Evolutionary conservation across 2,113 vertebrate species (phyloP).

Genomic region (Poecilia latipinna): DNA sequence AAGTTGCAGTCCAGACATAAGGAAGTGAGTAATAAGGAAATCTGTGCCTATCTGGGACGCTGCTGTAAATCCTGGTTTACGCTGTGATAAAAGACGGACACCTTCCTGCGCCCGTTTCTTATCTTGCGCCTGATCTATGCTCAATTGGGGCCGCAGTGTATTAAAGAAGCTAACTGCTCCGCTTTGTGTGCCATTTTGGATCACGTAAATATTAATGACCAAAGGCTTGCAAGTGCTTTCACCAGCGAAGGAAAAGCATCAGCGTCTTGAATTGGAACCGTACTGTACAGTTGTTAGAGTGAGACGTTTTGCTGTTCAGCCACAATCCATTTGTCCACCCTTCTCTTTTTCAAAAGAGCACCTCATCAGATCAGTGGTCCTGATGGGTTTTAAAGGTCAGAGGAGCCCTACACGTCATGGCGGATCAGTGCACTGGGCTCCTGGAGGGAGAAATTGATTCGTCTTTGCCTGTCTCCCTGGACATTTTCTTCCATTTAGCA

Average conservation of each 20-base stretch:
- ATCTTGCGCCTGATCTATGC: slow-evolving; percentile 43
- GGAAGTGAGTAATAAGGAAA: slow-evolving; percentile 58
- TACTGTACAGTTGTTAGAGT: slow-evolving; percentile 5
- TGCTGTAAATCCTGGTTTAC: slow-evolving; percentile 43
- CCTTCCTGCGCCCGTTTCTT: slow-evolving; percentile 45
- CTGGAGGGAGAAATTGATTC: slow-evolving; percentile 49
- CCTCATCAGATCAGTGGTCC: slow-evolving; percentile 70
- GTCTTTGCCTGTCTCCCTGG: slow-evolving; percentile 51
- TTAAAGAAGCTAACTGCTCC: slow-evolving; percentile 31
- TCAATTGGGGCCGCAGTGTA: slow-evolving; percentile 34
- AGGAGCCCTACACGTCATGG: slow-evolving; percentile 49
- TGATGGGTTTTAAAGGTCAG: slow-evolving; percentile 56
- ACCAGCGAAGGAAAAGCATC: slow-evolving; percentile 27
- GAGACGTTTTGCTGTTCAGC: slow-evolving; percentile 14
- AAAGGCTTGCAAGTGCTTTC: slow-evolving; percentile 30
- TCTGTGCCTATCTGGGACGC: slow-evolving; percentile 49
- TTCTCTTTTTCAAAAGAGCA: slow-evolving; percentile 9
- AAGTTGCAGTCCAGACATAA: slow-evolving; percentile 71
- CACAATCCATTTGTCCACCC: no score
- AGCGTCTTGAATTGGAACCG: slow-evolving; percentile 2
- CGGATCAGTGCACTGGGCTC: slow-evolving; percentile 61
- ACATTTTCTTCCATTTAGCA: slow-evolving; percentile 50
- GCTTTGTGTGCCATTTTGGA: slow-evolving; percentile 49
- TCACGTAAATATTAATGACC: slow-evolving; percentile 66
- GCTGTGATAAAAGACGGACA: slow-evolving; percentile 58